Evolutionary conservation across 1,140 invertebrate species (phyloP).

Genomic region (Drosophila azteca): DNA sequence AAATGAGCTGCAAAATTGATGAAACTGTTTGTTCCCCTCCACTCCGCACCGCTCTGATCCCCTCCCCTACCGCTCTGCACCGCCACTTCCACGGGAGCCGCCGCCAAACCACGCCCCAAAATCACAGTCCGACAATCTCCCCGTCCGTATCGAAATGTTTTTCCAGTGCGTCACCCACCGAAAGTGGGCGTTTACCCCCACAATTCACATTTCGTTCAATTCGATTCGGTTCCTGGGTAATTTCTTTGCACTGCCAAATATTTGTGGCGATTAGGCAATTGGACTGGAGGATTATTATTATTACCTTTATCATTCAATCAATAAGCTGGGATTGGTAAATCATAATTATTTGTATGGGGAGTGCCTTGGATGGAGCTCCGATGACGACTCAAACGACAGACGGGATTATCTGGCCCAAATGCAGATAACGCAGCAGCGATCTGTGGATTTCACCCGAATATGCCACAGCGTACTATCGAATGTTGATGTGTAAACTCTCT

Average conservation of each 20-base stretch:
- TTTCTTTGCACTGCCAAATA: conserved; percentile 12
- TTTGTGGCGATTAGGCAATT: conserved; percentile 27
- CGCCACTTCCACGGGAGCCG: background rate
- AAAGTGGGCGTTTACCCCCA: conserved; percentile 56
- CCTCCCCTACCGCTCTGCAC: conserved; percentile 4
- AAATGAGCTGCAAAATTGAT: conserved; percentile 80
- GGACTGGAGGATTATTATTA: background rate
- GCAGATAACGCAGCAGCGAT: too few relatives aligned
- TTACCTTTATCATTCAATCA: too few relatives aligned
- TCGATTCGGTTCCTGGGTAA: too few relatives aligned
- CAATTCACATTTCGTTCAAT: conserved; percentile 30
- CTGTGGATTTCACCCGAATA: background rate
- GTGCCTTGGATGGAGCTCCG: too few relatives aligned
- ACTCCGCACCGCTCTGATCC: background rate
- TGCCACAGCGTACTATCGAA: conserved; percentile 20
- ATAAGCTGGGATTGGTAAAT: too few relatives aligned
- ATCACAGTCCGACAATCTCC: conserved; percentile 21
- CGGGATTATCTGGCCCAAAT: too few relatives aligned
- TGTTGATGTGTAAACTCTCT: conserved; percentile 42
- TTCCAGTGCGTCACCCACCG: conserved; percentile 52
- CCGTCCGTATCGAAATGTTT: conserved; percentile 23
- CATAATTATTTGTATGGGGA: too few relatives aligned
- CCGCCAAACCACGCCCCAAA: conserved; percentile 47
- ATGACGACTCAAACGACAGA: background rate
- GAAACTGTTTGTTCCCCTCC: conserved; percentile 52